A percentile compares a stretch with the other conserved stretches of the same genome.
Evolutionary conservation across 2,888 invertebrate genomes (phyloP).

Genomic region (Pheosia tremula): DNA sequence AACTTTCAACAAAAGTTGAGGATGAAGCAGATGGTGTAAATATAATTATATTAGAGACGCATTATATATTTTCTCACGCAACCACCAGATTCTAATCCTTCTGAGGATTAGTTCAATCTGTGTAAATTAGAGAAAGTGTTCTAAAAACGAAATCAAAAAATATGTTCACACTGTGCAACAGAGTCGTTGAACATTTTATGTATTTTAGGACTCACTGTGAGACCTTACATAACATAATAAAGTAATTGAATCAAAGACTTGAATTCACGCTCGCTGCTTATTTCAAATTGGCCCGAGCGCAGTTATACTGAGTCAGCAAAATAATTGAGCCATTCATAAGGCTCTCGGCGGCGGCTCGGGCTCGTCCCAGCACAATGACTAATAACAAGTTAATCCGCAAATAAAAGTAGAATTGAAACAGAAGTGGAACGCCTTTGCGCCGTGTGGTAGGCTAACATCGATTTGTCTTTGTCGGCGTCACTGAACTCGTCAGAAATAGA

Average conservation of each 20-base stretch:
- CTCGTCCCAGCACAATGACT: slow-evolving; percentile 77
- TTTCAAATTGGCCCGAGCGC: background rate
- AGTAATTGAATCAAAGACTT: background rate
- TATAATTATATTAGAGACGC: background rate
- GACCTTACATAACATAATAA: background rate
- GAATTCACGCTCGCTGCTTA: background rate
- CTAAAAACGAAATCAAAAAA: no score
- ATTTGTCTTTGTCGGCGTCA: slow-evolving; percentile 85
- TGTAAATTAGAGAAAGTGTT: no score
- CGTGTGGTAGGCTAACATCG: slow-evolving; percentile 84
- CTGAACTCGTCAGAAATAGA: slow-evolving; percentile 85
- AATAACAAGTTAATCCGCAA: slow-evolving; percentile 85
- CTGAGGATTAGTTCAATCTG: no score
- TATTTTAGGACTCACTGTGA: no score
- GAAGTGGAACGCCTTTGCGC: slow-evolving; percentile 80
- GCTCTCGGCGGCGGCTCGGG: slow-evolving; percentile 75
- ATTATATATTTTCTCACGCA: background rate
- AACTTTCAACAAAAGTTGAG: background rate
- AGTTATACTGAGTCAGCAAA: slow-evolving; percentile 60
- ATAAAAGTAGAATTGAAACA: slow-evolving; percentile 85
- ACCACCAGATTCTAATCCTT: background rate
- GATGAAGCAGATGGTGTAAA: background rate
- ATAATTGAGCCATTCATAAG: slow-evolving; percentile 84
- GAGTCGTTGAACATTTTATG: no score
- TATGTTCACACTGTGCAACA: no score